phyloP scores from a whole-genome alignment of 2,797 vertebrate species.

The Apodemus agrarius region DNA sequence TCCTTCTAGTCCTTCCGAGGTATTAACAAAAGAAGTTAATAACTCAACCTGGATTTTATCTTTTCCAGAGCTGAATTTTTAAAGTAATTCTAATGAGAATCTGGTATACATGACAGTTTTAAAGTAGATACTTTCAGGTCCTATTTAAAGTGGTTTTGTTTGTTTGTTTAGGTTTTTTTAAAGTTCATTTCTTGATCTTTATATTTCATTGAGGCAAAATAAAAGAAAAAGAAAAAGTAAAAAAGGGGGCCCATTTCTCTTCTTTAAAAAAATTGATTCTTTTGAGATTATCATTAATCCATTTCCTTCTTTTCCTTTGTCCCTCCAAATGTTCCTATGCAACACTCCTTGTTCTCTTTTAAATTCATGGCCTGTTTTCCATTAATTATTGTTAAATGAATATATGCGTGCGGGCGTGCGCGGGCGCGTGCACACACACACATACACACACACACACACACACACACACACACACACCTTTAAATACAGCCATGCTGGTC shows the following conservation, averaged over 20 bases:
- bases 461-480: background rate
- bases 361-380: background rate
- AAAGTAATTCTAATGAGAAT: constrained; percentile 47
- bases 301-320: background rate
- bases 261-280: background rate
- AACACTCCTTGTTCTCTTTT: background rate
- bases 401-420: no score
- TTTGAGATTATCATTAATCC: no score
- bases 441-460: background rate
- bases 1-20: background rate
- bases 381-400: background rate
- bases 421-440: no score
- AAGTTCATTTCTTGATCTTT: background rate
- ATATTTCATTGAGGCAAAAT: background rate
- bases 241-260: background rate
- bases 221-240: background rate
- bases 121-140: background rate
- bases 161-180: background rate
- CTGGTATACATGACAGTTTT: background rate
- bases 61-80: constrained; percentile 8
- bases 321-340: no score
- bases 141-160: background rate
- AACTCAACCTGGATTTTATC: background rate
- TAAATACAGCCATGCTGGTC: background rate
- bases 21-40: background rate